Base-by-base conservation (phyloP, 2,797 vertebrate genomes). In the Steatocranus sp. region DNA sequence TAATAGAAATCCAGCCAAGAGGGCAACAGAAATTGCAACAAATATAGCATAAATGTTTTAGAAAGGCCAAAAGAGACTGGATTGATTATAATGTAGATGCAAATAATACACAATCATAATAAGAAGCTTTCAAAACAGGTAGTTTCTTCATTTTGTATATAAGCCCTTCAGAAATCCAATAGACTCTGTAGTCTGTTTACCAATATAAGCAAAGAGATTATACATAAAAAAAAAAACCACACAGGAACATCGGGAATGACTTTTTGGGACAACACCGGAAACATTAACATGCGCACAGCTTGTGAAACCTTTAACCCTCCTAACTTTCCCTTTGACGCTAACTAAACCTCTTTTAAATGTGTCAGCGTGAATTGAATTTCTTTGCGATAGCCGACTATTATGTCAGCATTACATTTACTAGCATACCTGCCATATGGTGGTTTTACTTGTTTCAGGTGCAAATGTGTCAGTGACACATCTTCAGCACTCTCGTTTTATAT, bases 361-460 rank as follows among this genome's bases (percentile, higher is more conserved):
- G 66, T 84, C 48, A 75, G 80, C 48, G 20, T 63, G 34, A 80
- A 86, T 79, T 83, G 73, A 18, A 58, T 38, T 77, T 63, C 6
- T 75, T 81, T 81, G 81, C 83, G 14, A 85, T 82, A 81, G 76
- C 61, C 15, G 17, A 83, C 82, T 83, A 58, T 80, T 75, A 83
- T 11, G 30, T 73, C 80, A 86, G 85, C 85, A 51, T 92, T 84
- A 86, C 79, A 61, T 83, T 89, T 78, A 83, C 36, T 30, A 68
- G 76, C 76, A 75, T 53, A 53, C 74, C 86, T 89, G 87, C 83
- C 84, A 25, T 50, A 11, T 1, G 43, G 68, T 80, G 70, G 74
- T 83, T 88, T 81, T 50, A 81, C 83, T 85, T 86, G 36, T 86
- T 92, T 86, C 84, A 82, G 86, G 88, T 86, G 82, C 87, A 89